Conservation (phyloP, 1,140 invertebrate genomes). For the Druon quercuslanigerum region DNA sequence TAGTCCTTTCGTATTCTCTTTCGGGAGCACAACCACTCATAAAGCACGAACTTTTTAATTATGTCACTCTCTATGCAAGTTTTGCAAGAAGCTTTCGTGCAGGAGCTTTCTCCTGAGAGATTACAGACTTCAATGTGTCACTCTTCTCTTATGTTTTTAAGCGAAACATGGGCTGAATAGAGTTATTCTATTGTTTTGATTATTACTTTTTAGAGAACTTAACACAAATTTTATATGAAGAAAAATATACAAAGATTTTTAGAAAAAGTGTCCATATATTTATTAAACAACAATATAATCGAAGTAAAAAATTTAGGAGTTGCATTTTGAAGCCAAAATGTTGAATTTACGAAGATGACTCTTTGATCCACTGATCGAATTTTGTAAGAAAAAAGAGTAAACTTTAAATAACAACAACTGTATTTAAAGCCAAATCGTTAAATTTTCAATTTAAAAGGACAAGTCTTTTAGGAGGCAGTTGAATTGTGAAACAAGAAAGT, state of each 20-base stretch:
- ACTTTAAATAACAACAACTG: no score
- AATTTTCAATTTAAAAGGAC: no score
- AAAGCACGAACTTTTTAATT: slow-evolving; percentile 53
- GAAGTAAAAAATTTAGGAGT: no score
- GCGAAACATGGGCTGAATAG: not conserved
- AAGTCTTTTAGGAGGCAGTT: no score
- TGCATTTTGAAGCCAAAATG: no score
- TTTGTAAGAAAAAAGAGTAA: no score
- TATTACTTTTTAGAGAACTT: not conserved
- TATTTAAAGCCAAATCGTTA: no score
- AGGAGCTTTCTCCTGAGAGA: slow-evolving; percentile 15
- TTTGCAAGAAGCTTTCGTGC: slow-evolving; percentile 10
- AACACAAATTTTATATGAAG: not conserved
- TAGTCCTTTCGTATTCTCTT: slow-evolving; percentile 8
- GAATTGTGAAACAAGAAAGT: no score
- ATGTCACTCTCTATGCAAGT: slow-evolving; percentile 41
- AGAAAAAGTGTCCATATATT: no score
- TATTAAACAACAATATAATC: no score
- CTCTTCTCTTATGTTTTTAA: slow-evolving; percentile 9
- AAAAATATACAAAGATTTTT: not conserved
- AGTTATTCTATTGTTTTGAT: not conserved
- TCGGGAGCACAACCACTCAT: slow-evolving; percentile 11
- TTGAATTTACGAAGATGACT: no score
- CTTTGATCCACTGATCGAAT: no score
- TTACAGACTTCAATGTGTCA: slow-evolving; percentile 10